Evolutionary conservation across 2,888 invertebrate species (phyloP), one percentile per base, ranked within the genome.

Genomic region (Mythimna lalbum): DNA sequence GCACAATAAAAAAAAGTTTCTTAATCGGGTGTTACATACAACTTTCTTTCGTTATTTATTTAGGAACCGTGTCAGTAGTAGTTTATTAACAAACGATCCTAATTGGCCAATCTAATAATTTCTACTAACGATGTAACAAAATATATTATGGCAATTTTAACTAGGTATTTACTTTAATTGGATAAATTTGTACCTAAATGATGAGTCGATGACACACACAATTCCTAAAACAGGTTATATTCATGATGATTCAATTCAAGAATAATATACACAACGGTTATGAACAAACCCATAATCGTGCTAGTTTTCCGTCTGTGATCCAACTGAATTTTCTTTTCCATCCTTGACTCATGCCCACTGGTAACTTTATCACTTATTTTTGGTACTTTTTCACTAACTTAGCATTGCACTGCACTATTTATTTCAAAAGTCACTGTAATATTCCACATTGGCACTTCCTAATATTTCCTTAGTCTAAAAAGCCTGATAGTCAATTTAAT

Each of bases 271-370:
- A 56, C 6, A 56, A 6, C 33, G 47, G 50, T 36, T 17, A 61
- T 53, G 36, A 59, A 94, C 94, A 80, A 88, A 95, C 95, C 95
- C 95, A 95, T 90, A 95, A 69, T 76, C 88, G 89, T 0, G 87
- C 88, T 61, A 95, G 78, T 82, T 92, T 93, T 64, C 91, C 90
- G 76, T 91, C 90, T 68, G 92, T 91, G 63, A 93, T 89, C 93
- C 93, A 93, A 72, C 87, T 87, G 84, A 94, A 93, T 73, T 90
- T 90, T 76, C 88, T 91, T 85, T 89, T 93, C 94, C 95, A 95
- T 86, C 89, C 84, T 81, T 90, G 90, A 88, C 91, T 93, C 95
- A 95, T 95, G 70, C 77, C 87, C 63, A 66, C 72, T 80, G 73
- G 67, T 75, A 76, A 80, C 84, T 78, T 81, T 55, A 66, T 21